Evolutionary conservation across 2,113 vertebrate species (phyloP), one percentile per base, ranked within the genome.

Genomic region (Aegotheles bennettii): DNA sequence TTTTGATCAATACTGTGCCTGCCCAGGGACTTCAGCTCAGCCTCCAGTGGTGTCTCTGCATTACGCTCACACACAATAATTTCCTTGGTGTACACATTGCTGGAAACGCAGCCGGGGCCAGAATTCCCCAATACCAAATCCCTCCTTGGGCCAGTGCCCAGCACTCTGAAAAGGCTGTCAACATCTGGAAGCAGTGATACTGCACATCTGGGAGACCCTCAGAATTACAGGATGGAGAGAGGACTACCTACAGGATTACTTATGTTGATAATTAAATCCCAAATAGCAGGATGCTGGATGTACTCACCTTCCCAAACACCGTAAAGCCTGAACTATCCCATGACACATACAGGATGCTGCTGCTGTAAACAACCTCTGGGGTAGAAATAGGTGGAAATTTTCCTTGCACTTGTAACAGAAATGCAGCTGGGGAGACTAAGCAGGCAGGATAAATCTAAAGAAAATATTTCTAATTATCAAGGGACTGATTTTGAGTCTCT

Each of bases 141-240:
- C 86, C 57, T 91, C 56, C 83, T 95, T 96, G 95, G 96, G 93
- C 79, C 60, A 70, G 81, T 82, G 95, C 90, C 96, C 94, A 96
- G 93, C 3, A 18, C 86, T 93, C 85, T 68, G 61, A 85, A 64
- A 78, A 67, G 65, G 31, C 90, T 1, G 4, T n/a, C 91, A 77
- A 51, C 95, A 97, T 97, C 97, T 97, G 96, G 95, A 95, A 95
- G 73, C 75, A 47, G 87, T 61, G 94, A 93, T 87, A n/a, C n/a
- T 53, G 71, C 84, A 96, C 94, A 97, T 97, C 95, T 97, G 96
- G 0, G 13, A 95, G 94, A 90, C 67, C 67, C 70, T 80, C 59
- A 28, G 79, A 82, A 51, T 7, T 36, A 51, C 78, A 89, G 90
- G 45, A 88, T 21, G 64, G 81, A 67, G 73, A 31, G 43, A 91